Conservation (phyloP, 2,113 vertebrate species). For the Serilophus lunatus region DNA sequence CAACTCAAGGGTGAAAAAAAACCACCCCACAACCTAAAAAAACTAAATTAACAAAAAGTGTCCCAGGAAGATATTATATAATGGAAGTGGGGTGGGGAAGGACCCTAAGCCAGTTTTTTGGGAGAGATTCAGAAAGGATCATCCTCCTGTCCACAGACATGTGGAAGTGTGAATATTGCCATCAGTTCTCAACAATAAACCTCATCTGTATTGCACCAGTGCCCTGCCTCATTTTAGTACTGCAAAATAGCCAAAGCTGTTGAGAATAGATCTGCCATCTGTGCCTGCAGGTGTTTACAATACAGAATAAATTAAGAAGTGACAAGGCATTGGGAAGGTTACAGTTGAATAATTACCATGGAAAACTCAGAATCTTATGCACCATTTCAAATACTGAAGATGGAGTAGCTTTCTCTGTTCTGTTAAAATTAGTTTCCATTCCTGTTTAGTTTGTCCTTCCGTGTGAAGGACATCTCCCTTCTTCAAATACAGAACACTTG, state of each 20-base stretch:
- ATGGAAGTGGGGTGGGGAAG: background rate
- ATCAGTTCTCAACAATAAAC: background rate
- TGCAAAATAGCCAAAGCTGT: constrained; percentile 60
- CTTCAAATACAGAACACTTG: background rate
- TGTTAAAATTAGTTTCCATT: background rate
- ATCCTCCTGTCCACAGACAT: background rate
- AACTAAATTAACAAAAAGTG: background rate
- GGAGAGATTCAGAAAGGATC: background rate
- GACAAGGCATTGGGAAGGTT: constrained; percentile 60
- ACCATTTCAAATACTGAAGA: background rate
- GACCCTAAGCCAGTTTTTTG: background rate
- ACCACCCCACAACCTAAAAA: background rate
- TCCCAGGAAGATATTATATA: background rate
- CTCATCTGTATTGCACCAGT: constrained; percentile 22
- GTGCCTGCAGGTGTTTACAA: constrained; percentile 60
- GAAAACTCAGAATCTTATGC: constrained; percentile 35
- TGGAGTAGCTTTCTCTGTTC: background rate
- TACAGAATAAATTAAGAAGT: constrained; percentile 62
- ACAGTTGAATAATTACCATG: constrained; percentile 57
- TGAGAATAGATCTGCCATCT: constrained; percentile 61
- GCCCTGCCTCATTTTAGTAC: constrained; percentile 32
- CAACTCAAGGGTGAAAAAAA: background rate
- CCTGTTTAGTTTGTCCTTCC: background rate
- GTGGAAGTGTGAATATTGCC: background rate
- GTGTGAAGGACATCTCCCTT: background rate